These are phyloP conservation scores for Callosobruchus maculatus DNA, from an alignment of 2,888 invertebrate species.

Conservation along the genomic window DNA sequence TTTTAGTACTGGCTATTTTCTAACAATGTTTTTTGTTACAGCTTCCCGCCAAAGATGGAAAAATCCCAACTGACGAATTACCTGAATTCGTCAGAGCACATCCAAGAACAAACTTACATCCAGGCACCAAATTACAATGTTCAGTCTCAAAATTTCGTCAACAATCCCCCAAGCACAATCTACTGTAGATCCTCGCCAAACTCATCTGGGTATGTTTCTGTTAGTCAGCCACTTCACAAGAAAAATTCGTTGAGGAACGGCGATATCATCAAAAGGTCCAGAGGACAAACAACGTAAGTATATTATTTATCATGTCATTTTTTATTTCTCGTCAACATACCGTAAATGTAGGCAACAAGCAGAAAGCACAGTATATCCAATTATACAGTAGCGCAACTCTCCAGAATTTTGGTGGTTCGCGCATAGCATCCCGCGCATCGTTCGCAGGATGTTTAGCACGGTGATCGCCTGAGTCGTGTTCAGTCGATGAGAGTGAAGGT, in stretches of 20 bases:
- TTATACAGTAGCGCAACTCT: no score
- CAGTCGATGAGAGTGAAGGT: no score
- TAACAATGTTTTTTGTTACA: constrained; percentile 33
- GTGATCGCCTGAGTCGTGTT: no score
- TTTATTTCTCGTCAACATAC: no score
- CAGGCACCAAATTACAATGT: constrained; percentile 46
- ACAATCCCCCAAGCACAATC: constrained; percentile 40
- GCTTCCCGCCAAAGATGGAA: constrained; percentile 50
- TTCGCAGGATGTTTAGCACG: no score
- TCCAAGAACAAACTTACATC: constrained; percentile 48
- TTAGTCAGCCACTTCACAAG: constrained; percentile 56
- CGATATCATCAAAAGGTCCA: constrained; percentile 63
- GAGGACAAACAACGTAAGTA: constrained; percentile 66
- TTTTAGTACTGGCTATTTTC: no score
- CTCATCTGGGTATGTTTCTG: constrained; percentile 42
- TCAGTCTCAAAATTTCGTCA: constrained; percentile 44
- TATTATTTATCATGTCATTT: not conserved
- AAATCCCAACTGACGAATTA: constrained; percentile 45
- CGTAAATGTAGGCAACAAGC: no score
- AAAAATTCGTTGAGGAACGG: constrained; percentile 63
- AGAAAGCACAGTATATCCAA: no score
- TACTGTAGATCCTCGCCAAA: constrained; percentile 44
- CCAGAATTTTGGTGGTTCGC: no score
- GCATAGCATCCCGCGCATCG: no score
- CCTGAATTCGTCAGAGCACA: constrained; percentile 41